Base-by-base conservation (phyloP, 2,113 vertebrate genomes). In the Calypte anna region DNA sequence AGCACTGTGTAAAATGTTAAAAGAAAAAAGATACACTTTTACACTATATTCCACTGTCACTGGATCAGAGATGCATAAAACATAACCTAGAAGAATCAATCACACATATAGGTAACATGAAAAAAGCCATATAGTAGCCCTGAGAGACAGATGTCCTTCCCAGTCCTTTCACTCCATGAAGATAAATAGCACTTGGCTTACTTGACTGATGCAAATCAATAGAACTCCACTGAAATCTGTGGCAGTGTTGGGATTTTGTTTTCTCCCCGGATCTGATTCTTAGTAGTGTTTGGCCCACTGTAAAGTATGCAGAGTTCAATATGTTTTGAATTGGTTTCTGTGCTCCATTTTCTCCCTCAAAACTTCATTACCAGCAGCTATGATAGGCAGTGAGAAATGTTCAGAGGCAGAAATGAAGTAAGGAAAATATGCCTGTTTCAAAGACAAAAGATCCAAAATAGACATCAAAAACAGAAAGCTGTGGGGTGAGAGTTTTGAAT, bases 181-280 rank as follows among this genome's bases (percentile, higher is more conserved):
- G 81, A 91, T 82, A 91, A 94, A 94, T 58, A 86, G 75, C 21
- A 63, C 38, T 94, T 80, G 73, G 18, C 27, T 63, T 82, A 82
- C 24, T 63, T 6, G 33, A 53, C 59, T 69, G 59, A 66, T 63
- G 31, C 22, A 92, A 88, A 93, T 91, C 83, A 76, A 62, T 82
- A 86, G 33, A 91, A 87, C 31, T 51, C 57, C 31, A 66, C 0
- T 70, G 93, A 90, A 94, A 91, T 80, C 38, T 77, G 50, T 1
- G 6, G 33, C 40, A 55, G 18, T 36, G 16, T 20, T 46, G 14
- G 25, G 14, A 14, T 46, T 36, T 69, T 27, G 43, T 48, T 63
- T 50, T 55, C 16, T 66, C 10, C 1, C 1, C 51, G n/a, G n/a
- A 31, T 73, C n/a, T 82, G 19, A 10, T 73, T 86, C 30, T 89